Percentiles rank a stretch among this genome's conserved stretches.
Evolutionary conservation across 2,797 vertebrate species (phyloP).

Genomic region (Ctenochaetus hawaiiensis): DNA sequence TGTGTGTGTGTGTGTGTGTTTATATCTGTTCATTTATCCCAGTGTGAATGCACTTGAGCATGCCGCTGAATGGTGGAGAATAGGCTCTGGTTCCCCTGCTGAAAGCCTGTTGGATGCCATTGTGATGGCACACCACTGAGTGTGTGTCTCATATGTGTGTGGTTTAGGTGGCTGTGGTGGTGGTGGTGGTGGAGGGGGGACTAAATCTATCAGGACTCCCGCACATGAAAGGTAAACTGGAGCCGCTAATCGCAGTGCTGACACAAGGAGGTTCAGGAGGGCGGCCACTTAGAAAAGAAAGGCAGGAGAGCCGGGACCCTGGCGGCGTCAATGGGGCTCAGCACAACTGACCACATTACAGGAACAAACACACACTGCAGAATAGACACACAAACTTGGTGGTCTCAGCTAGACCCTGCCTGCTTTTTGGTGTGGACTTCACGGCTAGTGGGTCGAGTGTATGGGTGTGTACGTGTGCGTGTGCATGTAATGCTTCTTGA

Average conservation of each 20-base stretch:
- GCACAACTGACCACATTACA: slow-evolving; percentile 77
- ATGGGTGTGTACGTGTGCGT: neutral
- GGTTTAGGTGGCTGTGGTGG: slow-evolving; percentile 37
- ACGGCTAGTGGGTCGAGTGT: slow-evolving; percentile 30
- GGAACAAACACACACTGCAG: slow-evolving; percentile 72
- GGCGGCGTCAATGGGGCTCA: slow-evolving; percentile 69
- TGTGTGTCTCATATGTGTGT: slow-evolving; percentile 70
- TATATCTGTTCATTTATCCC: slow-evolving; percentile 63
- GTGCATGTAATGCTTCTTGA: slow-evolving; percentile 10
- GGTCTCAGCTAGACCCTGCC: slow-evolving; percentile 61
- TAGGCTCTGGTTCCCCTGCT: slow-evolving; percentile 71
- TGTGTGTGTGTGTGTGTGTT: slow-evolving; percentile 37
- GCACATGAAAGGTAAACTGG: slow-evolving; percentile 82
- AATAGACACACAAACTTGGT: slow-evolving; percentile 75
- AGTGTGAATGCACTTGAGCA: slow-evolving; percentile 70
- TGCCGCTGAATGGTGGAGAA: slow-evolving; percentile 79
- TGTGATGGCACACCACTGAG: slow-evolving; percentile 80
- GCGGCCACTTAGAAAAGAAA: slow-evolving; percentile 83
- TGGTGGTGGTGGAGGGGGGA: slow-evolving; percentile 49
- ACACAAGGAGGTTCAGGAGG: slow-evolving; percentile 82
- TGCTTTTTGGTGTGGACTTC: slow-evolving; percentile 54
- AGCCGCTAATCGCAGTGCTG: slow-evolving; percentile 77
- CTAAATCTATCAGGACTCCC: slow-evolving; percentile 79
- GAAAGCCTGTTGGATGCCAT: slow-evolving; percentile 80
- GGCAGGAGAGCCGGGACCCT: slow-evolving; percentile 72